Base-by-base conservation (phyloP, 2,888 invertebrate species). In the Hypomecis atomaria region DNA sequence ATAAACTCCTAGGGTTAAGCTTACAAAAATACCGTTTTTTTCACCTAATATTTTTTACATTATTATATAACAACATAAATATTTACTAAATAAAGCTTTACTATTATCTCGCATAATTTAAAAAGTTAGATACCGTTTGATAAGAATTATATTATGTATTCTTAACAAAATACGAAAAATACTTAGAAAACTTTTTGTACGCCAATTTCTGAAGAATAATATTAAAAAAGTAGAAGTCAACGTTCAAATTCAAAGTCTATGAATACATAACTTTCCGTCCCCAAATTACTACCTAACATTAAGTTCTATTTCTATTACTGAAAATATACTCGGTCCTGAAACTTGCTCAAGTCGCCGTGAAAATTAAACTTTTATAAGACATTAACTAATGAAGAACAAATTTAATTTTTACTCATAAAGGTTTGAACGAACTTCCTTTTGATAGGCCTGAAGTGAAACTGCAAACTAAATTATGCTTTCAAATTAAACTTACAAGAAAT, bases 391-490 rank as follows among this genome's bases (percentile, higher is more conserved):
- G 76, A 76, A 74, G 68, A 70, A 66, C 61, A 75, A 81, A 81
- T 81, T 79, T 71, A 81, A 81, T 78, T 81, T 81, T 79, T 78
- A 76, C 78, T 79, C 73, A 72, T 74, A 78, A 73, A 81, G 79
- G 81, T 79, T 76, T 75, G 77, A 74, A 71, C 74, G 72, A 74
- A 71, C 70, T 77, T 75, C 75, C 72, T 74, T 78, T 78, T 79
- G 77, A 75, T 73, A 71, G 79, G 71, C 69, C 73, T 71, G 48
- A 66, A 54, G 75, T 74, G 64, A 59, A 77, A 81, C 74, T 81
- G 70, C 53, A 74, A 79, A 81, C 78, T 73, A 73, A 78, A 80
- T 80, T 78, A 79, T 74, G 70, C 71, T 76, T 76, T 81, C 74
- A 76, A 61, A 63, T 67, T 64, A 64, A 62, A 67, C 62, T 69